phyloP scores from a whole-genome alignment of 2,113 vertebrate genomes.

The Rhagologus leucostigma region DNA sequence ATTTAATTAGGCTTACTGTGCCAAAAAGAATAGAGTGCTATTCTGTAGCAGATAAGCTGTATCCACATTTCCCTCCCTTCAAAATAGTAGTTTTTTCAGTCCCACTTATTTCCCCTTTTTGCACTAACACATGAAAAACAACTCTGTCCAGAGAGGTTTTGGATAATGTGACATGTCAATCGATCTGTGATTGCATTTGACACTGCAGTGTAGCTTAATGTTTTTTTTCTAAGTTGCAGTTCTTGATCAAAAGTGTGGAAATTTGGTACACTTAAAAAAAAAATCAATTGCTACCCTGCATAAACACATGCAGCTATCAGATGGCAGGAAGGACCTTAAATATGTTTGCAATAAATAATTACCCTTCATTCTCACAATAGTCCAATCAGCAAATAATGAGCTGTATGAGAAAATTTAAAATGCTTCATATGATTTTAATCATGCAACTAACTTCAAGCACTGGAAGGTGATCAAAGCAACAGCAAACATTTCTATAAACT shows the following conservation, averaged over 20 bases:
- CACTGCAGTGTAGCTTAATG: not conserved
- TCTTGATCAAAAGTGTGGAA: not conserved
- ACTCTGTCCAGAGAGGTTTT: not conserved
- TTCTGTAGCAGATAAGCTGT: not conserved
- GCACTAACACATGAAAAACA: not conserved
- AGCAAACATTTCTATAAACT: not conserved
- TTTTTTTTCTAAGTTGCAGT: not conserved
- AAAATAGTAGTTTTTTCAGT: not conserved
- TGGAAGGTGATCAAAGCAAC: not conserved
- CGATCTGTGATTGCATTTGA: accelerated
- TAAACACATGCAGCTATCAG: not conserved
- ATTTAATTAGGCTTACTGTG: not conserved
- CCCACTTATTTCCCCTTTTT: not conserved
- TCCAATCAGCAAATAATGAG: not conserved
- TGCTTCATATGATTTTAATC: not conserved
- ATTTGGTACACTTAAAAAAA: not conserved
- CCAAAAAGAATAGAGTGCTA: not conserved
- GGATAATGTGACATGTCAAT: not conserved
- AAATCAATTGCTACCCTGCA: not conserved
- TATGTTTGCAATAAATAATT: not conserved
- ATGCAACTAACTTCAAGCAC: not conserved
- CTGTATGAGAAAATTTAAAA: not conserved
- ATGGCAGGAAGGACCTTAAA: not conserved
- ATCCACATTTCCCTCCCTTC: not conserved
- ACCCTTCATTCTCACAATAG: not conserved